Base-by-base conservation (phyloP, 2,888 invertebrate genomes). In the Cheilosia vernalis region DNA sequence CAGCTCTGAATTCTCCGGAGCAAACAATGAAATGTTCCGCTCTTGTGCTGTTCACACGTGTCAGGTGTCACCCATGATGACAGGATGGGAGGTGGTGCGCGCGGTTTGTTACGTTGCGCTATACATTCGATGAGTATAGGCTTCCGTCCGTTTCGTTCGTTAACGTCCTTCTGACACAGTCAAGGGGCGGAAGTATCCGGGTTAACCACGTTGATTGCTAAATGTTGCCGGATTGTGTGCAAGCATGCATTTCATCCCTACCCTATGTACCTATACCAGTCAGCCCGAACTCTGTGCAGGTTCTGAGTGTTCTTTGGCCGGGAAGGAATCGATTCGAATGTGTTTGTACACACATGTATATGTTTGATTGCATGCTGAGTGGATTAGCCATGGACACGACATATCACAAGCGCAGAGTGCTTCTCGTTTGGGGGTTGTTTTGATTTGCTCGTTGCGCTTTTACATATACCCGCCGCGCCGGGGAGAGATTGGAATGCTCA, bases 201-300 rank as follows among this genome's bases (percentile, higher is more conserved):
- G 79, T 78, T 63, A 79, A 73, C 79, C 83, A 53, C 72, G 66
- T 58, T 83, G 79, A 79, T 79, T 78, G 73, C 78, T 63, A 10
- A 42, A 73, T 37, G 49, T 27, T 51, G 56, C 33, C 61, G 61
- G 73, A 67, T 83, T 83, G 67, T 78, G 67, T 83, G 67, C 49
- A 21, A 72, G 78, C 67, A 63, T 83, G 78, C 60, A 73, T 42
- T 72, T 49, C 33, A 44, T 60, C 15, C 17, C 17, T 2, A 6
- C 2, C 9, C 27, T 17, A 44, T 6, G 6, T 27, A 30, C 7
- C 6, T 4, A 47, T 24, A 24, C 5, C 33, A 19, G 66, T 27
- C 40, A 2, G 4, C 37, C 9, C 4, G n/a, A 42, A 15, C 15
- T 6, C 44, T 21, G 10, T 10, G 19, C 3, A 2, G 6, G 7